Conservation (phyloP, 2,797 vertebrate genomes). For the Xenopus petersii region DNA sequence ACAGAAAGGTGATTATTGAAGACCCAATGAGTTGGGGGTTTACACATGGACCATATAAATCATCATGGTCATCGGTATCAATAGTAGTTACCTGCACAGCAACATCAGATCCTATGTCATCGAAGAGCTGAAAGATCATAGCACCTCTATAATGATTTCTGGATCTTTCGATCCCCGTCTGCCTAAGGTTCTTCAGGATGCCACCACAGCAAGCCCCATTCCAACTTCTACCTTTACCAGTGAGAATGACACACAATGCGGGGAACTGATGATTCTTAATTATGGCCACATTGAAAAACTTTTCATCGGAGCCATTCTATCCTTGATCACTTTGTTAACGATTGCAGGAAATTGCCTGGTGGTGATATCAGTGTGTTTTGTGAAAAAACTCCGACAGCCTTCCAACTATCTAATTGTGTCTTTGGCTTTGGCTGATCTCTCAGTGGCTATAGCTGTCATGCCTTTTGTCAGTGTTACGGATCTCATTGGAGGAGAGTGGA, state of each 20-base stretch:
- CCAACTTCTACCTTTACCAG: conserved; percentile 50
- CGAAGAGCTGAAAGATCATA: conserved; percentile 66
- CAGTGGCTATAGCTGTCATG: conserved; percentile 95
- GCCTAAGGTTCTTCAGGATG: conserved; percentile 69
- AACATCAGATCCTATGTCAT: conserved; percentile 68
- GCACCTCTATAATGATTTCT: conserved; percentile 68
- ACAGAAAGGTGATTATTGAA: conserved; percentile 9
- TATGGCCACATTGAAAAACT: conserved; percentile 86
- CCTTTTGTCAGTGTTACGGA: conserved; percentile 95
- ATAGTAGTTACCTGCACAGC: conserved; percentile 62
- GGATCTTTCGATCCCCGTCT: conserved; percentile 74
- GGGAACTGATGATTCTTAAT: conserved; percentile 73
- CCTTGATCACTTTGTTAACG: conserved; percentile 86
- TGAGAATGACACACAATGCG: conserved; percentile 73
- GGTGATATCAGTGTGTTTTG: conserved; percentile 94
- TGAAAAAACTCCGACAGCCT: conserved; percentile 94
- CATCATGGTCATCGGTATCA: conserved; percentile 63
- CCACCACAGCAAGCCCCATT: conserved; percentile 62
- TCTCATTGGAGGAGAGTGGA: conserved; percentile 92
- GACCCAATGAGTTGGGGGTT: conserved; percentile 41
- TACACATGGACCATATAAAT: conserved; percentile 61
- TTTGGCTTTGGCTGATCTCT: conserved; percentile 90
- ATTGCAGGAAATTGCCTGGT: conserved; percentile 91
- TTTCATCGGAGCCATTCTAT: conserved; percentile 85
- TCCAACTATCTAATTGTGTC: conserved; percentile 97